phyloP scores from a whole-genome alignment of 2,113 vertebrate species.

The Fregetta grallaria region DNA sequence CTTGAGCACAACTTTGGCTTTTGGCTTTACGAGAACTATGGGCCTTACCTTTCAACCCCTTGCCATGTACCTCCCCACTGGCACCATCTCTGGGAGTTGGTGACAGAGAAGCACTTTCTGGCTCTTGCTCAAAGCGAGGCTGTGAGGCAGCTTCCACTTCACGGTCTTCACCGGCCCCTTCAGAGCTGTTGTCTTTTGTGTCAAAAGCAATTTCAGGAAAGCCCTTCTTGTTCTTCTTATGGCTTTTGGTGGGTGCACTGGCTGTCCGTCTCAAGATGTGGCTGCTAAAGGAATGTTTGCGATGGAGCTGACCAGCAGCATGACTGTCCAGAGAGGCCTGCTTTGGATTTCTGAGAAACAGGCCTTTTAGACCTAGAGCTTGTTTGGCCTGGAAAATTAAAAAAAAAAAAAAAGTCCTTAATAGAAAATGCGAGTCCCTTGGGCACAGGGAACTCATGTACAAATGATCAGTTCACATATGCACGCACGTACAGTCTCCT shows the following conservation, averaged over 20 bases:
- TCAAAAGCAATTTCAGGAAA: conserved; percentile 87
- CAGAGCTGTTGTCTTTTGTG: conserved; percentile 84
- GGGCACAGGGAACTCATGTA: background rate
- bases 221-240: conserved; percentile 87
- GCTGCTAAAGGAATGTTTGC: conserved; percentile 92
- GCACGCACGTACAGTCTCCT: background rate
- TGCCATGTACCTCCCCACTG: conserved; percentile 73
- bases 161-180: conserved; percentile 79
- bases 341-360: conserved; percentile 98
- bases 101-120: conserved; percentile 62
- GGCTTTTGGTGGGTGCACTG: conserved; percentile 94
- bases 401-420: background rate
- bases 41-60: conserved; percentile 91
- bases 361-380: conserved; percentile 94
- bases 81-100: conserved; percentile 66
- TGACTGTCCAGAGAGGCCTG: conserved; percentile 98
- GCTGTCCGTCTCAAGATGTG: conserved; percentile 92
- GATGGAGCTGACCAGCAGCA: conserved; percentile 90
- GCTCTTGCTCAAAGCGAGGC: conserved; percentile 76
- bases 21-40: conserved; percentile 33
- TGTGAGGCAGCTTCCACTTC: conserved; percentile 73
- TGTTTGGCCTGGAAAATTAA: conserved; percentile 83
- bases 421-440: background rate
- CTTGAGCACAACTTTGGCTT: conserved; percentile 6
- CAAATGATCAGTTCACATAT: background rate